Evolutionary conservation across 1,140 invertebrate species (phyloP).

Genomic region (Pseudomyrmex dendroicus): DNA sequence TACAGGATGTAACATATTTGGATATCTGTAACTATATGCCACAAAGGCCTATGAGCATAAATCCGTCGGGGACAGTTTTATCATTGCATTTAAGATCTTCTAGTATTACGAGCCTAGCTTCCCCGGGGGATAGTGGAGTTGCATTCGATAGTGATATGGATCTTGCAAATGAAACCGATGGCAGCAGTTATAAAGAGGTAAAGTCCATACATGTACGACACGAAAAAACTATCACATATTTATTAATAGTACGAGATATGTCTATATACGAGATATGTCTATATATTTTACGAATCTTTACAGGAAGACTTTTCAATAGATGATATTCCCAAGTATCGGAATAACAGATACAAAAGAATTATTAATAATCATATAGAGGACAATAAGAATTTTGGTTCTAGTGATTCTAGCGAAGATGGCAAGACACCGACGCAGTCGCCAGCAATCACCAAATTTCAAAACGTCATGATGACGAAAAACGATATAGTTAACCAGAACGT

Average conservation of each 20-base stretch:
- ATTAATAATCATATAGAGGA: constrained; percentile 73
- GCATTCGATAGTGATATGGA: constrained; percentile 85
- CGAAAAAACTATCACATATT: not conserved
- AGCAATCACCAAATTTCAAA: constrained; percentile 76
- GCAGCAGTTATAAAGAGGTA: constrained; percentile 83
- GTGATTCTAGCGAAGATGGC: constrained; percentile 81
- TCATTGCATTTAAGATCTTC: constrained; percentile 81
- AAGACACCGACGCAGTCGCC: constrained; percentile 81
- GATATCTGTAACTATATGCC: constrained; percentile 85
- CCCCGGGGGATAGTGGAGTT: constrained; percentile 84
- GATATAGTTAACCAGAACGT: constrained; percentile 88
- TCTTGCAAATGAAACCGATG: constrained; percentile 82
- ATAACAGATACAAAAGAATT: constrained; percentile 80
- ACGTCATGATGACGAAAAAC: constrained; percentile 82
- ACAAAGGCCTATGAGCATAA: constrained; percentile 84
- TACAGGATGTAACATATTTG: constrained; percentile 83
- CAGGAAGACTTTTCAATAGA: constrained; percentile 83
- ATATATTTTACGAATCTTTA: constrained; percentile 31
- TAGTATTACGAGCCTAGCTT: constrained; percentile 83
- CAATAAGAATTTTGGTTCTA: constrained; percentile 81
- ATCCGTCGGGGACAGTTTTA: constrained; percentile 81
- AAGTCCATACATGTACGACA: not conserved
- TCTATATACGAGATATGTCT: not conserved
- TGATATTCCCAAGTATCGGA: constrained; percentile 81
- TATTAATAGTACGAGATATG: not conserved